Conservation (phyloP, 2,113 vertebrate species). For the Sclerurus mexicanus region DNA sequence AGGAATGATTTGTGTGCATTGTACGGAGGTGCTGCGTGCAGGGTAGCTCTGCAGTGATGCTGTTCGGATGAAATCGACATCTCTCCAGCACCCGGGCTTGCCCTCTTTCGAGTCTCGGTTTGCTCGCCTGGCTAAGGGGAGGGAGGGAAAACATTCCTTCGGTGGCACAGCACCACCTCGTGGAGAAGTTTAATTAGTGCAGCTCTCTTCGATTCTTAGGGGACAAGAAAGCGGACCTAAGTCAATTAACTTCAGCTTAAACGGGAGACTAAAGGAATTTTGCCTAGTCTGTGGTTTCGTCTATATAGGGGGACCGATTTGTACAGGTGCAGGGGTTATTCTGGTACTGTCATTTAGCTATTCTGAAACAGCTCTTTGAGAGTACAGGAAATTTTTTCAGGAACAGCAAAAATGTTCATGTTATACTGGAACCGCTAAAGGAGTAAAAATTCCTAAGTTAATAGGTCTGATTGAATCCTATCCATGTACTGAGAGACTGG, state of each 20-base stretch:
- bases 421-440: not conserved
- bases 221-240: not conserved
- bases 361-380: not conserved
- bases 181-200: not conserved
- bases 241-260: not conserved
- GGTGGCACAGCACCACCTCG: slow-evolving; percentile 32
- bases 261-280: not conserved
- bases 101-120: not conserved
- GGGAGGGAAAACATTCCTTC: not conserved
- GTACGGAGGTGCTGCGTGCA: not conserved
- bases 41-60: not conserved
- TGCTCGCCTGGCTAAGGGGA: rapidly evolving
- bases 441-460: not conserved
- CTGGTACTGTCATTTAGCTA: not conserved
- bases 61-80: not conserved
- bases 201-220: not conserved
- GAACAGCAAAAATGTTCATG: not conserved
- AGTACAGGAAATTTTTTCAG: not conserved
- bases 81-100: not conserved
- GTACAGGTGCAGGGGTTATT: not conserved
- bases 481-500: not conserved
- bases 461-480: not conserved
- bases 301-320: not conserved
- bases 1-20: rapidly evolving
- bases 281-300: not conserved